Evolutionary conservation across 2,888 invertebrate species (phyloP).

Genomic region (Heliconius ethilla): DNA sequence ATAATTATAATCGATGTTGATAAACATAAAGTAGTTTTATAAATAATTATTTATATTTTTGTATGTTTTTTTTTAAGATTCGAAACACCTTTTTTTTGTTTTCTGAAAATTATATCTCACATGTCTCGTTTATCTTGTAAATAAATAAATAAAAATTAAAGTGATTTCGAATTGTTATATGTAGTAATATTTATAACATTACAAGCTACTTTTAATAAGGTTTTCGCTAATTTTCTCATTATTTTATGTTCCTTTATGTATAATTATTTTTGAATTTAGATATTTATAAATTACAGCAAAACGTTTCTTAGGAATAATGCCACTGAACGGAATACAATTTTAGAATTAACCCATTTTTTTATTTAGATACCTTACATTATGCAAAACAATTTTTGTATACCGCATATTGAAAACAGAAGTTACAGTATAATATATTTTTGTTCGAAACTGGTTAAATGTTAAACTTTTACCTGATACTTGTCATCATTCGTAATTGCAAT

Average conservation of each 20-base stretch:
- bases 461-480: not conserved
- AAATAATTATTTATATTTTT: conserved; percentile 9
- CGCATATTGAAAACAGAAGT: not conserved
- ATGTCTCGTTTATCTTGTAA: conserved; percentile 32
- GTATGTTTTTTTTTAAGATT: conserved; percentile 5
- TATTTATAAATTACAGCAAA: not conserved
- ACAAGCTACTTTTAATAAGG: conserved; percentile 25
- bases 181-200: conserved; percentile 28
- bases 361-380: not conserved
- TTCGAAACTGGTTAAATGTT: not conserved
- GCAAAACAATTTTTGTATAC: not conserved
- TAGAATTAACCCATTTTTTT: not conserved
- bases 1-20: conserved; percentile 1
- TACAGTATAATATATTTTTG: not conserved
- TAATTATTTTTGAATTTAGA: conserved; percentile 19
- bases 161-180: conserved; percentile 35
- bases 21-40: conserved; percentile 6
- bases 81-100: not conserved
- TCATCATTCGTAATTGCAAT: not conserved
- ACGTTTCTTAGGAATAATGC: not conserved
- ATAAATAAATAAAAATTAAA: conserved; percentile 32
- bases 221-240: conserved; percentile 34
- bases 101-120: conserved; percentile 22
- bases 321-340: not conserved
- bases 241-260: conserved; percentile 39